phyloP scores from a whole-genome alignment of 2,113 vertebrate species.

The Acanthisitta chloris region DNA sequence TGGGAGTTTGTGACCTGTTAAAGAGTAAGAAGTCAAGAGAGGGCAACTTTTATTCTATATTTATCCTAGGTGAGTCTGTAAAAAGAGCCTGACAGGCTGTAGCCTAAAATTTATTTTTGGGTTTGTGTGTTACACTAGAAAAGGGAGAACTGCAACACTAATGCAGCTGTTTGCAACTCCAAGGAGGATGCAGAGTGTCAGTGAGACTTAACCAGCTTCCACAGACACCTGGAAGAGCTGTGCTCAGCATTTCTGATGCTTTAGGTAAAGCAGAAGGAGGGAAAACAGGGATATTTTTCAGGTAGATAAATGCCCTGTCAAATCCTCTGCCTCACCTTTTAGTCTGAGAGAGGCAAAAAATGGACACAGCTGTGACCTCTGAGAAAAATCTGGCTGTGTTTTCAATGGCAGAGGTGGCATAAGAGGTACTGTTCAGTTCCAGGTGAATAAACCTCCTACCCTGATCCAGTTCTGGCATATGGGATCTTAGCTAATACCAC shows the following conservation, averaged over 20 bases:
- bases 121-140: not conserved
- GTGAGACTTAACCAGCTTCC: not conserved
- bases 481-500: not conserved
- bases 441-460: not conserved
- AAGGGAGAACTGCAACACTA: not conserved
- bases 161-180: not conserved
- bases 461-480: not conserved
- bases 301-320: not conserved
- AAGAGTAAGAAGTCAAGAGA: not conserved
- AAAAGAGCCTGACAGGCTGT: not conserved
- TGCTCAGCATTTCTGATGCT: not conserved
- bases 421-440: not conserved
- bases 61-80: not conserved
- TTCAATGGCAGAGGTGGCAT: not conserved
- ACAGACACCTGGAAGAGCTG: not conserved
- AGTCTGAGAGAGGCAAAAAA: not conserved
- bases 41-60: not conserved
- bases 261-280: not conserved
- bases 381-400: not conserved
- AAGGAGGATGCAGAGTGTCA: not conserved
- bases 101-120: not conserved
- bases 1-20: not conserved
- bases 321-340: not conserved
- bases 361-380: accelerated
- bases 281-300: not conserved